Conservation (phyloP, 2,797 vertebrate genomes). For the Coracias cyanogaster region DNA sequence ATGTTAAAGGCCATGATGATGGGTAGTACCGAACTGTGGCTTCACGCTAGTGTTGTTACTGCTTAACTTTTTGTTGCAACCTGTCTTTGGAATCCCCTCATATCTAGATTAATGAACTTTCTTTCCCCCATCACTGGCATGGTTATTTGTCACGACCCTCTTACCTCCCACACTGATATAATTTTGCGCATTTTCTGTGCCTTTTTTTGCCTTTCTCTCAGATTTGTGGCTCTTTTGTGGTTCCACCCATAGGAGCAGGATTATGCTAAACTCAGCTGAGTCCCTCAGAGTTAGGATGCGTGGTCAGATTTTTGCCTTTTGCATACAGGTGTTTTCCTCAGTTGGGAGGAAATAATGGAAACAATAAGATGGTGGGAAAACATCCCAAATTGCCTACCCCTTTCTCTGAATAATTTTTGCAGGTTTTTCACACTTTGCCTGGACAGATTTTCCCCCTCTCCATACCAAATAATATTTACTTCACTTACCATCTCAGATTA, state of each 20-base stretch:
- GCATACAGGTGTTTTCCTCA: not conserved
- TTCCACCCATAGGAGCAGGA: not conserved
- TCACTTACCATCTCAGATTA: not conserved
- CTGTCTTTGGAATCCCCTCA: not conserved
- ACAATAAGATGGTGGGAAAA: not conserved
- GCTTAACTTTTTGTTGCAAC: not conserved
- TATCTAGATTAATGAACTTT: not conserved
- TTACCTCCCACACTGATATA: accelerated
- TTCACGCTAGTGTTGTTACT: not conserved
- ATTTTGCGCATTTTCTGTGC: not conserved
- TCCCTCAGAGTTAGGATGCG: not conserved
- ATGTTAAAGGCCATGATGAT: not conserved
- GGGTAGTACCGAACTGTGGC: not conserved
- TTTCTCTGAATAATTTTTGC: not conserved
- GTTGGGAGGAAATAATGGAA: not conserved
- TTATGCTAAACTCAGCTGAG: not conserved
- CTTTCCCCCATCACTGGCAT: not conserved
- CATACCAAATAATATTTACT: not conserved
- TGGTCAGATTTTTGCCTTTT: not conserved
- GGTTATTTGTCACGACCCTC: not conserved
- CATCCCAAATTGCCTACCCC: not conserved
- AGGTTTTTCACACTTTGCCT: not conserved
- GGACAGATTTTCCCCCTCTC: not conserved
- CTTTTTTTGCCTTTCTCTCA: not conserved
- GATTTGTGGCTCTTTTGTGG: not conserved